phyloP scores from a whole-genome alignment of 2,113 vertebrate genomes.

The Gopherus flavomarginatus region DNA sequence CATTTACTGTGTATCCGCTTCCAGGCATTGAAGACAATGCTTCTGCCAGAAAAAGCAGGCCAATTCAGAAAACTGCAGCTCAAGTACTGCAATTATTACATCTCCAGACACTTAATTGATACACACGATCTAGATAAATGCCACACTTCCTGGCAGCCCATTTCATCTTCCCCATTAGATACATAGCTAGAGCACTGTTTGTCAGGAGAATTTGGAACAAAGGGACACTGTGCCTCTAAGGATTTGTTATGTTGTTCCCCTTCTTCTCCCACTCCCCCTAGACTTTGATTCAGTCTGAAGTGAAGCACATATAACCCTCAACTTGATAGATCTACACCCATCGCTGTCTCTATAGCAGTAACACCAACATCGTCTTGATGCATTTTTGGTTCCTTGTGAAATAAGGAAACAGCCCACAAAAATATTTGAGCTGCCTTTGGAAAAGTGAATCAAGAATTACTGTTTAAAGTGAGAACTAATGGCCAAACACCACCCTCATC shows the following conservation, averaged over 20 bases:
- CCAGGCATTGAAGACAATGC: background rate
- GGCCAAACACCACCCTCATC: background rate
- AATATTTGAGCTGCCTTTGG: background rate
- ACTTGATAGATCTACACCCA: accelerated
- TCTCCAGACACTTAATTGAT: accelerated
- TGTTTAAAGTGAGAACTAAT: background rate
- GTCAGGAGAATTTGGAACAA: accelerated
- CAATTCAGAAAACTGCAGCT: background rate
- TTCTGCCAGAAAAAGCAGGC: accelerated
- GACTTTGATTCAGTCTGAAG: background rate
- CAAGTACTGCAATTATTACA: accelerated
- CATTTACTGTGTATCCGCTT: accelerated
- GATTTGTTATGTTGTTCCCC: accelerated
- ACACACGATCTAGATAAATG: accelerated
- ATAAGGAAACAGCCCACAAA: background rate
- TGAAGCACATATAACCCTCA: accelerated
- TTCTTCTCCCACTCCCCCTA: accelerated
- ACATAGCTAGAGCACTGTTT: accelerated
- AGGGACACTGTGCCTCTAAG: background rate
- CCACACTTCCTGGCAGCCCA: accelerated
- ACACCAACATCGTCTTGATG: accelerated
- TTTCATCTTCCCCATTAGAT: accelerated
- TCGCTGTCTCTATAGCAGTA: background rate
- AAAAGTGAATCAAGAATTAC: background rate
- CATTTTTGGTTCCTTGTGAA: background rate